These are phyloP conservation scores for Phallusia fumigata DNA, from an alignment of 23 tunicate genomes.

Conservation along the genomic window DNA sequence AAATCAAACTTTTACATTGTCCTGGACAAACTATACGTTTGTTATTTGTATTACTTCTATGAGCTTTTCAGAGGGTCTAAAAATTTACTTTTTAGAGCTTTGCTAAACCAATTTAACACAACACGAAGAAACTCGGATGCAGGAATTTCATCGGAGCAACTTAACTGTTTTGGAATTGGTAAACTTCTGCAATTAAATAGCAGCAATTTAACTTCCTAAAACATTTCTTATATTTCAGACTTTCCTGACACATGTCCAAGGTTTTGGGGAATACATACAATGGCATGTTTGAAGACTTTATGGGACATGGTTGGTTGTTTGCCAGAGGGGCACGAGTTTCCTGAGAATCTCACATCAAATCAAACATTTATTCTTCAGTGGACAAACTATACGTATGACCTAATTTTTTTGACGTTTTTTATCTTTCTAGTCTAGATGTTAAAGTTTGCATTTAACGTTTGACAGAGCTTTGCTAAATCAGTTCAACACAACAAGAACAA, in stretches of 20 bases:
- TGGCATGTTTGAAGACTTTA: constrained; percentile 17
- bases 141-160: constrained; percentile 2
- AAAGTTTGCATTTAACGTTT: background rate
- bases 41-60: no score
- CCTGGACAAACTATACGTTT: background rate
- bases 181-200: no score
- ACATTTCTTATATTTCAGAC: no score
- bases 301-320: constrained; percentile 26
- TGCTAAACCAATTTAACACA: background rate
- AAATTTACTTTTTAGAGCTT: no score
- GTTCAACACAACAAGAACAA: constrained; percentile 2
- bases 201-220: no score
- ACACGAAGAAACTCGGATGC: background rate
- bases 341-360: constrained; percentile 5
- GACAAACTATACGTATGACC: constrained; percentile 4
- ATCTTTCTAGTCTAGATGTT: no score
- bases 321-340: constrained; percentile 23
- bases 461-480: background rate
- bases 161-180: constrained; percentile 32
- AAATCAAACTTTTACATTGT: background rate
- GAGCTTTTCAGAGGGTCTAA: no score
- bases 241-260: background rate
- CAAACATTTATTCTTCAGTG: background rate
- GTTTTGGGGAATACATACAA: constrained; percentile 22
- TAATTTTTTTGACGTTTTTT: no score